Base-by-base conservation (phyloP, 1,140 invertebrate genomes). In the Phenacoccus solenopsis region DNA sequence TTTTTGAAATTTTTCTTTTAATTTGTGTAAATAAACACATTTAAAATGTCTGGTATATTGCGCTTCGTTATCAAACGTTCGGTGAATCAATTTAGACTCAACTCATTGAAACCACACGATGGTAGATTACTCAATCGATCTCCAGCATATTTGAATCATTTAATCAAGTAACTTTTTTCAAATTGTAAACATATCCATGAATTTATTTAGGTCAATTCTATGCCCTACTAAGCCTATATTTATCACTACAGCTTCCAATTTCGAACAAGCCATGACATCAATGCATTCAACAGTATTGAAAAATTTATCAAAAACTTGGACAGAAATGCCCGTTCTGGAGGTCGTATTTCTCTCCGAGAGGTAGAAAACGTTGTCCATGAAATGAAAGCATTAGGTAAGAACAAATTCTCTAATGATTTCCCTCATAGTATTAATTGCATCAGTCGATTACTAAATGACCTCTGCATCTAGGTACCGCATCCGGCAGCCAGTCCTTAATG, bases 311-410 rank as follows among this genome's bases (percentile, higher is more conserved):
- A 83, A 73, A 82, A 84, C 30, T 74, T 90, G 21, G 88, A 90
- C 76, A 80, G 83, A 68, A 87, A 90, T 81, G 87, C 88, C 1
- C 78, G 86, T 68, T 81, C 84, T 75, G 80, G 80, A 71, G 88
- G 88, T 1, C 80, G 88, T 71, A 87, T 90, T 35, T 84, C 85
- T 0, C 81, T 83, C 13, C 81, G 81, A 64, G 88, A 90, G 76
- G 83, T 91, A 72, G 86, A 89, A 78, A 87, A 89, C 77, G 82
- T 90, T 1, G 80, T 89, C 71, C 84, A 88, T 75, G 87, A 89
- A 79, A 84, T 90, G 30, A 78, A 83, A 71, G 79, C 79, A 24
- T 81, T 83, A 72, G 83, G 86, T 81, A 76, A 74, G 74, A 72
- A 5, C 20, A 21, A 49, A 35, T 49, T 59, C 38, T 61, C 0